Conservation (phyloP, 2,888 invertebrate species). For the Tenthredo scrophulariae region DNA sequence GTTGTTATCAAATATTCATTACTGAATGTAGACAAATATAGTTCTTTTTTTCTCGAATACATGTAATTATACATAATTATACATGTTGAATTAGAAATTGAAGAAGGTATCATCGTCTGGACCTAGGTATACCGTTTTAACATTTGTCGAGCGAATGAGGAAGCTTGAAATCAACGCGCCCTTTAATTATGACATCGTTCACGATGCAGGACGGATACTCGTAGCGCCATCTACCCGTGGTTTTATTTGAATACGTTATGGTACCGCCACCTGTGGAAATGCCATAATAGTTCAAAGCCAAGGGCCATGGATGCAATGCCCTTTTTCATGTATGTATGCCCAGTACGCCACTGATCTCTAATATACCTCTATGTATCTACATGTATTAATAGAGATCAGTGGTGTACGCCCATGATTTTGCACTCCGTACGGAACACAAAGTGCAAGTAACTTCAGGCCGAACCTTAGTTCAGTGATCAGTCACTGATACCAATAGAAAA, state of each 20-base stretch:
- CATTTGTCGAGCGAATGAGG: neutral
- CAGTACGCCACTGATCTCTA: constrained; percentile 8
- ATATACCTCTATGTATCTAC: neutral
- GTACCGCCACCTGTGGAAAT: constrained; percentile 9
- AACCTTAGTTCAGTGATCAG: constrained; percentile 8
- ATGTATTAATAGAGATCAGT: constrained; percentile 20
- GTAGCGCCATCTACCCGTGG: neutral
- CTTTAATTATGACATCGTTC: neutral
- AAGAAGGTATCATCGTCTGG: neutral
- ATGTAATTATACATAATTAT: neutral
- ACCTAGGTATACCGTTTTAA: neutral
- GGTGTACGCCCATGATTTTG: constrained; percentile 44
- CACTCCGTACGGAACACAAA: constrained; percentile 21
- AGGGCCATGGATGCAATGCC: neutral
- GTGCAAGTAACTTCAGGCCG: constrained; percentile 29
- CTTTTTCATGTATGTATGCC: neutral
- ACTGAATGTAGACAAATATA: neutral
- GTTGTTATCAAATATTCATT: neutral
- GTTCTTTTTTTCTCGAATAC: neutral
- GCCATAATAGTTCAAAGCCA: neutral
- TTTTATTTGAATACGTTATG: neutral
- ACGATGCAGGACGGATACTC: neutral
- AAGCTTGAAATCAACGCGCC: neutral
- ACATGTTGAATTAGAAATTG: neutral
- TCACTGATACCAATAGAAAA: constrained; percentile 42